A percentile compares a stretch with the other conserved stretches of the same genome.
These are phyloP conservation scores for Tenthredo livida DNA, from an alignment of 2,888 invertebrate genomes.

Conservation along the genomic window DNA sequence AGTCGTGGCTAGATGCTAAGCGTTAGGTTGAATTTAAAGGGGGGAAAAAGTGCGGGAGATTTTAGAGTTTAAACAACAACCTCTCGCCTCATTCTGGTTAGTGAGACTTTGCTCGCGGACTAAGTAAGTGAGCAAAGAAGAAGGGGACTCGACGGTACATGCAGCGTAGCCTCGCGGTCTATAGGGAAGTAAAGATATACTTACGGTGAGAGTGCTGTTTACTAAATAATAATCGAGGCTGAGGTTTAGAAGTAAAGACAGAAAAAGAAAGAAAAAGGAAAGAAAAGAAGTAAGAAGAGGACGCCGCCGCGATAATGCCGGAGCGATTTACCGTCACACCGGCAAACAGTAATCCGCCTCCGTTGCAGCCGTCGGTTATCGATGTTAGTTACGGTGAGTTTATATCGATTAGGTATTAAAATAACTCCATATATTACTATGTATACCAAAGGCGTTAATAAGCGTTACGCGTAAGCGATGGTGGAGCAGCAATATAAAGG, in stretches of 20 bases:
- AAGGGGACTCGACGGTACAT: background rate
- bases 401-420: constrained; percentile 45
- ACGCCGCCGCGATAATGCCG: constrained; percentile 61
- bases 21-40: background rate
- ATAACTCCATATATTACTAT: background rate
- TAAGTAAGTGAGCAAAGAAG: background rate
- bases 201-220: constrained; percentile 12
- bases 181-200: constrained; percentile 19
- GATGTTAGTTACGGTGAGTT: constrained; percentile 67
- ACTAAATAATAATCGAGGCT: background rate
- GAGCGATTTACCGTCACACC: constrained; percentile 74
- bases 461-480: background rate
- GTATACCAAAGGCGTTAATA: background rate
- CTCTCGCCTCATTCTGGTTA: constrained; percentile 18
- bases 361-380: constrained; percentile 28
- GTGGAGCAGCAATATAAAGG: too few species aligned
- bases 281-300: background rate
- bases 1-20: background rate
- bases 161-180: background rate
- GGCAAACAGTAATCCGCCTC: constrained; percentile 63
- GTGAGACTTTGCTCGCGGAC: constrained; percentile 34
- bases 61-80: constrained; percentile 45
- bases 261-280: background rate
- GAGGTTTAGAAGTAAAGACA: background rate
- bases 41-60: constrained; percentile 66